A percentile compares a stretch with the other conserved stretches of the same genome.
Conservation (phyloP, 1,140 invertebrate genomes). For the Micrasema minimum region DNA sequence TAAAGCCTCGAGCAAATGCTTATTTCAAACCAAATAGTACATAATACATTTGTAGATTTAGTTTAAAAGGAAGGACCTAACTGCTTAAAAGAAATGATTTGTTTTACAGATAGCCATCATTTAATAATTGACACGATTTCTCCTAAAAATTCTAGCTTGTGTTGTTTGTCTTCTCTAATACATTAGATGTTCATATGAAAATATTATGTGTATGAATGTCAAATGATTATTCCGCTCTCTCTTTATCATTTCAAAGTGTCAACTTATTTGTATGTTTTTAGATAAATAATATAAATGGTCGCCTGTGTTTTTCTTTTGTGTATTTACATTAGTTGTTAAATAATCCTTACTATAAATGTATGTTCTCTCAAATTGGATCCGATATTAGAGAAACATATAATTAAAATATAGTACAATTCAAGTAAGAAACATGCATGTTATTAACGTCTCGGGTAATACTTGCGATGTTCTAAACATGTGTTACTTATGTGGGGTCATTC, state of each 20-base stretch:
- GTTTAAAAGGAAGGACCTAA: slow-evolving; percentile 42
- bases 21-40: slow-evolving; percentile 53
- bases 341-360: slow-evolving; percentile 52
- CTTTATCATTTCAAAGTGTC: slow-evolving; percentile 1
- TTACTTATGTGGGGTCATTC: not conserved
- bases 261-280: slow-evolving; percentile 22
- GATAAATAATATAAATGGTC: slow-evolving; percentile 41
- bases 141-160: not conserved
- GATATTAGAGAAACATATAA: slow-evolving; percentile 52
- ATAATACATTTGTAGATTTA: slow-evolving; percentile 50
- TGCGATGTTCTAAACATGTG: slow-evolving; percentile 32
- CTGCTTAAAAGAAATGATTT: slow-evolving; percentile 12
- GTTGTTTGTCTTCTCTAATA: not conserved
- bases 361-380: slow-evolving; percentile 55
- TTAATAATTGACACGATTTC: slow-evolving; percentile 19
- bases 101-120: slow-evolving; percentile 11
- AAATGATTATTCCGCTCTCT: not conserved
- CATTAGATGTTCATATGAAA: not conserved
- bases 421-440: slow-evolving; percentile 44
- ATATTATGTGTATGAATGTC: too few relatives aligned
- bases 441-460: slow-evolving; percentile 50
- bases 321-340: slow-evolving; percentile 53
- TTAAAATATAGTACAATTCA: slow-evolving; percentile 54
- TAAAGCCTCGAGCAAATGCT: slow-evolving; percentile 50
- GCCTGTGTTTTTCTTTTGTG: slow-evolving; percentile 51